A percentile compares a stretch with the other conserved stretches of the same genome.
phyloP scores from a whole-genome alignment of 2,113 vertebrate genomes.

The Mixornis gularis region DNA sequence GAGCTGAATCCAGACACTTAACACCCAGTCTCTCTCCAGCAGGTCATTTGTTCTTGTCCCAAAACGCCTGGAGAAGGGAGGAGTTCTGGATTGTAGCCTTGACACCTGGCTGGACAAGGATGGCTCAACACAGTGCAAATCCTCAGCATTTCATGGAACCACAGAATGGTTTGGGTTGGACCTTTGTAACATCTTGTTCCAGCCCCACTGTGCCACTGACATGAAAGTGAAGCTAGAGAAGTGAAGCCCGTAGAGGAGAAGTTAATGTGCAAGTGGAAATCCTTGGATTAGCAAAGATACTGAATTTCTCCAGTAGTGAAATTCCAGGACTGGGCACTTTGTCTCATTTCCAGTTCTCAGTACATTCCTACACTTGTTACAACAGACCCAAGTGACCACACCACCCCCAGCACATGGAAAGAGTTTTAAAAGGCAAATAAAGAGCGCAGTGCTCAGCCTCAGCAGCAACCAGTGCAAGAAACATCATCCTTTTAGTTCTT shows the following conservation, averaged over 20 bases:
- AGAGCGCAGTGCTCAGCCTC: background rate
- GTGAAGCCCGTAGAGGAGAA: background rate
- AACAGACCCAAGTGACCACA: accelerated
- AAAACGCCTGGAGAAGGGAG: background rate
- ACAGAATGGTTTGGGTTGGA: background rate
- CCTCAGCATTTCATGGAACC: background rate
- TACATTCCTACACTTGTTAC: accelerated
- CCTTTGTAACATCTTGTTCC: background rate
- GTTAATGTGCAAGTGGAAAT: background rate
- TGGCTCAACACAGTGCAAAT: background rate
- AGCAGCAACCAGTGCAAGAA: background rate
- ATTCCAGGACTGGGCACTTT: accelerated
- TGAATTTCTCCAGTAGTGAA: background rate
- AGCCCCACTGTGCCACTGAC: background rate
- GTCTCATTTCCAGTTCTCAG: background rate
- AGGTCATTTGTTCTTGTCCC: background rate
- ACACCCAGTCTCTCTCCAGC: background rate
- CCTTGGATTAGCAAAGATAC: background rate
- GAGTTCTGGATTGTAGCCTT: background rate
- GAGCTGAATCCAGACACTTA: background rate
- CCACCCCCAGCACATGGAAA: accelerated
- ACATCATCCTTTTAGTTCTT: accelerated
- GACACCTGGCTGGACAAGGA: background rate
- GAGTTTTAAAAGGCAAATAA: accelerated
- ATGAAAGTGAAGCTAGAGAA: background rate